Base-by-base conservation (phyloP, 2,797 vertebrate species). In the Alauda arvensis region DNA sequence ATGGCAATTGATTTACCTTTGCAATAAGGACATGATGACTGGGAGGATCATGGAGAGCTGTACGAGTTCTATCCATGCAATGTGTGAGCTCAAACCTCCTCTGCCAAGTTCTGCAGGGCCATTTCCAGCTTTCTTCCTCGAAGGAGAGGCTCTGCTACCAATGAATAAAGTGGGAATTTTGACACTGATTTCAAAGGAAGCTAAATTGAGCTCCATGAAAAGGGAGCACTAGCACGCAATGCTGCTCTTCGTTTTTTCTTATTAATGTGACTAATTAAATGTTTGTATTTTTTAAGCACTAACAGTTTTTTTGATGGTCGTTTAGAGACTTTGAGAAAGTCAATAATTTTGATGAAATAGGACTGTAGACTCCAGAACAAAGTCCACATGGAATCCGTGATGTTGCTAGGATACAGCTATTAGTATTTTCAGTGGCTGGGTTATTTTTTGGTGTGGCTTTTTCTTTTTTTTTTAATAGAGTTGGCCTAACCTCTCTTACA, bases 371-470 rank as follows among this genome's bases (percentile, higher is more conserved):
- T 89, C 88, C 91, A 92, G 94, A 95, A 93, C 94, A 94, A 95
- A 91, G 93, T 95, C 93, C 94, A 90, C 94, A 95, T 86, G 93
- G 94, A 95, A 93, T 93, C 87, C 20, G 90, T 92, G 83, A 51
- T 81, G 91, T 95, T 95, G 93, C 94, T 93, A 95, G 93, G 94
- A 95, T 94, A 95, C 93, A 89, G 93, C 75, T 90, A 95, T 95
- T 95, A 90, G 93, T 95, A 94, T 95, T 95, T 95, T 93, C 92
- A 94, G 91, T 91, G 93, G 91, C 84, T 90, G 80, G 92, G 92
- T 90, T 89, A 78, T 87, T 92, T 93, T 92, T 91, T 83, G 63
- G 79, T 78, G 24, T 42, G 34, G 3, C 77, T 80, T 72, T 37
- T 19, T 3, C 5, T 12, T 17, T 28, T 37, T 89, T 80, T 89